A percentile compares a stretch with the other conserved stretches of the same genome.
phyloP scores from a whole-genome alignment of 2,797 vertebrate genomes.

The Sandelia bainsii region DNA sequence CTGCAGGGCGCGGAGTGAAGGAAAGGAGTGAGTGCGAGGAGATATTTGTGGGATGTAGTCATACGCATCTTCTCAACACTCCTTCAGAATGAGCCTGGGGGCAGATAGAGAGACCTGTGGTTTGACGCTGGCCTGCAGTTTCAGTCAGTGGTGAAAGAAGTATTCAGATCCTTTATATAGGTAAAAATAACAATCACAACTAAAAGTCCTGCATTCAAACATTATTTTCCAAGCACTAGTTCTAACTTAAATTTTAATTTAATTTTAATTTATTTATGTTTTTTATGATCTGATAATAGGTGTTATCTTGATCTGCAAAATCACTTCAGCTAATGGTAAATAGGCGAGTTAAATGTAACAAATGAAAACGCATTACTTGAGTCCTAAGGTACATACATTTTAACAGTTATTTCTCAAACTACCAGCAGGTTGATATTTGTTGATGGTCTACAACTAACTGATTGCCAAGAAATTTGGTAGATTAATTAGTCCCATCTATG shows the following conservation, averaged over 20 bases:
- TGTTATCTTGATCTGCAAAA: too few species aligned
- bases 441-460: background rate
- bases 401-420: too few species aligned
- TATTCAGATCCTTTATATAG: background rate
- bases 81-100: conserved; percentile 35
- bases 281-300: too few species aligned
- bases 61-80: conserved; percentile 62
- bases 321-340: too few species aligned
- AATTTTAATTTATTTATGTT: too few species aligned
- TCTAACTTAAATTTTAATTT: too few species aligned
- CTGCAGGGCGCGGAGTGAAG: conserved; percentile 64
- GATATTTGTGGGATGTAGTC: conserved; percentile 62
- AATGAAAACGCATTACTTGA: too few species aligned
- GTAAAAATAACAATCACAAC: background rate
- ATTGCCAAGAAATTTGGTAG: background rate
- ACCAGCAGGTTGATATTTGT: too few species aligned
- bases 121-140: conserved; percentile 26
- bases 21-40: conserved; percentile 51
- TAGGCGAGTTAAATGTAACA: too few species aligned
- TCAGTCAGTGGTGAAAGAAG: conserved; percentile 10
- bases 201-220: background rate
- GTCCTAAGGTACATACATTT: too few species aligned
- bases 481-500: background rate
- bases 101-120: conserved; percentile 22
- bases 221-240: too few species aligned